Conservation (phyloP, 2,797 vertebrate genomes). For the Tragopan temminckii region DNA sequence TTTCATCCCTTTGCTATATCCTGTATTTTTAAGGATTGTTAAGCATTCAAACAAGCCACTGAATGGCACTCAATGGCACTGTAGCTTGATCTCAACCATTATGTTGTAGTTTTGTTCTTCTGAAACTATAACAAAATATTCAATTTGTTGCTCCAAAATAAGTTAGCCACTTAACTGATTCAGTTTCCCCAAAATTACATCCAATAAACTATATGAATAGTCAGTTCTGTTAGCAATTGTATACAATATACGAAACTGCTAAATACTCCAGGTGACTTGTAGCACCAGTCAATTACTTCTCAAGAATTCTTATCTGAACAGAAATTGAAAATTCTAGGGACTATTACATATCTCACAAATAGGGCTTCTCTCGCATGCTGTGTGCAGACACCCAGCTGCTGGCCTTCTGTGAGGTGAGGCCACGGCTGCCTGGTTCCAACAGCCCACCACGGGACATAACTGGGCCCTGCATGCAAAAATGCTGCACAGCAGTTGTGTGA, state of each 20-base stretch:
- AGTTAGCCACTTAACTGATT: background rate
- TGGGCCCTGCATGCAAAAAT: fast-evolving
- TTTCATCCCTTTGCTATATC: background rate
- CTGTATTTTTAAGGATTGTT: background rate
- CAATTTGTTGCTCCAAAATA: background rate
- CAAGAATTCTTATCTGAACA: background rate
- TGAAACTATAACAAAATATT: background rate
- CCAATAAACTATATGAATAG: background rate
- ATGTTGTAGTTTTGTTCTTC: background rate
- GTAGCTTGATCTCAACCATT: background rate
- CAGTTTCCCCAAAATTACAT: background rate
- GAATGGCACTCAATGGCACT: background rate
- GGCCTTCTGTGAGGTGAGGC: fast-evolving
- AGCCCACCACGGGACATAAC: fast-evolving
- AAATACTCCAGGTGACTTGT: background rate
- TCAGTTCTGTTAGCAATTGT: background rate
- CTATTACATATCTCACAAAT: background rate
- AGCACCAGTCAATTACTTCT: background rate
- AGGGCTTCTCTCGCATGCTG: fast-evolving
- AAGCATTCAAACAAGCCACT: background rate
- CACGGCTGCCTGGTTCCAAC: fast-evolving
- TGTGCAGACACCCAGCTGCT: fast-evolving
- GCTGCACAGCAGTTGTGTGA: background rate
- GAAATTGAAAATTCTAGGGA: background rate
- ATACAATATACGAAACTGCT: background rate